Conservation (phyloP, 2,888 invertebrate species). For the Drepana falcataria region DNA sequence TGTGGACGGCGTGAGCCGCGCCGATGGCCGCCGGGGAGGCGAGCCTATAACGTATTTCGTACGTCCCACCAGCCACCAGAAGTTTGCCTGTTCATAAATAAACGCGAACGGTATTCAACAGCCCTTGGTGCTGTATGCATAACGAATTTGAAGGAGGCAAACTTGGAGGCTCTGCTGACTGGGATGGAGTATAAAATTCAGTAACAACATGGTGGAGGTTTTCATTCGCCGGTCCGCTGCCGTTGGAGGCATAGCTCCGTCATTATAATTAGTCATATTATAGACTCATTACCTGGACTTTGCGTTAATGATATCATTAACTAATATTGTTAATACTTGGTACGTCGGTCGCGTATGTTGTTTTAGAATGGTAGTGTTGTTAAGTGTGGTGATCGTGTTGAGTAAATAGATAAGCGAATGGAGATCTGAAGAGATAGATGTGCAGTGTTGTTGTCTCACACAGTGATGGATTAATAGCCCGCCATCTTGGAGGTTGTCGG, state of each 20-base stretch:
- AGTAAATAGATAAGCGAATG: conserved; percentile 41
- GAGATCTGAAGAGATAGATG: conserved; percentile 24
- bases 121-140: conserved; percentile 81
- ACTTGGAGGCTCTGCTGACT: conserved; percentile 78
- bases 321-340: background rate
- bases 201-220: conserved; percentile 78
- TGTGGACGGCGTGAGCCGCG: conserved; percentile 52
- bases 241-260: conserved; percentile 76
- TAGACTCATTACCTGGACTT: conserved; percentile 26
- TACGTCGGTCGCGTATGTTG: conserved; percentile 8
- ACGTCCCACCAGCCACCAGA: conserved; percentile 76
- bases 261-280: conserved; percentile 53
- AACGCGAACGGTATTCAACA: conserved; percentile 80
- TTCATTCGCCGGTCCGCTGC: conserved; percentile 76
- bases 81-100: conserved; percentile 80
- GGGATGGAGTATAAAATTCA: conserved; percentile 79
- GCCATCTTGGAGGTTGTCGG: conserved; percentile 66
- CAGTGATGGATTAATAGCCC: conserved; percentile 24
- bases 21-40: conserved; percentile 46
- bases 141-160: conserved; percentile 80
- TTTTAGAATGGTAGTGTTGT: conserved; percentile 17
- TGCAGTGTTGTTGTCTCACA: conserved; percentile 37
- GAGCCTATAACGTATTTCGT: conserved; percentile 71
- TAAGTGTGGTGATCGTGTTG: conserved; percentile 23
- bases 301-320: background rate